Evolutionary conservation across 1,140 invertebrate species (phyloP).

Genomic region (Potamilus streckersoni): DNA sequence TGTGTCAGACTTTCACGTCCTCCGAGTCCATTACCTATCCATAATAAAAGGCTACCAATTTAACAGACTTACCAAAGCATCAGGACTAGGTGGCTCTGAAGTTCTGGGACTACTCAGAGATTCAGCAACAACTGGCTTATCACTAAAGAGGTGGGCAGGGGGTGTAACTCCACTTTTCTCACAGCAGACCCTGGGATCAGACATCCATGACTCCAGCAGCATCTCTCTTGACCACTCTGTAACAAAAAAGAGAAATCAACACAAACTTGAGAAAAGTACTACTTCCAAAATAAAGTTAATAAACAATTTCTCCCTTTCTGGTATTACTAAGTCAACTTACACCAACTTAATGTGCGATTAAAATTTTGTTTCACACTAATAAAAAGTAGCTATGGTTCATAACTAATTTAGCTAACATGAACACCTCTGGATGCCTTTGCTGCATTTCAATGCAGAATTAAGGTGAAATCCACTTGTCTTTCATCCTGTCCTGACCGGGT

Average conservation of each 20-base stretch:
- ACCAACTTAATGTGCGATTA: too few species aligned
- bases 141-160: conserved; percentile 68
- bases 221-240: conserved; percentile 80
- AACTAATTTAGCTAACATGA: too few species aligned
- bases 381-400: too few species aligned
- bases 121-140: conserved; percentile 58
- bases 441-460: too few species aligned
- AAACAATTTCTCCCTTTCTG: neutral
- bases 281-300: neutral
- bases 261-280: neutral
- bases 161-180: conserved; percentile 77
- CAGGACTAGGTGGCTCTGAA: conserved; percentile 32
- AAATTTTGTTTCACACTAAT: too few species aligned
- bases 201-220: conserved; percentile 79
- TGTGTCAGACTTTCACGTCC: neutral
- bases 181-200: conserved; percentile 77
- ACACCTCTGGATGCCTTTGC: too few species aligned
- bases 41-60: too few species aligned
- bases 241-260: conserved; percentile 27
- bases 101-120: conserved; percentile 48
- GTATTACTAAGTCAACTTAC: neutral
- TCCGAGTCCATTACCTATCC: too few species aligned
- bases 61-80: conserved; percentile 34
- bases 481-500: too few species aligned
- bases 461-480: too few species aligned